These are phyloP conservation scores for Martes martes DNA, from an alignment of 2,113 vertebrate genomes.

Conservation along the genomic window DNA sequence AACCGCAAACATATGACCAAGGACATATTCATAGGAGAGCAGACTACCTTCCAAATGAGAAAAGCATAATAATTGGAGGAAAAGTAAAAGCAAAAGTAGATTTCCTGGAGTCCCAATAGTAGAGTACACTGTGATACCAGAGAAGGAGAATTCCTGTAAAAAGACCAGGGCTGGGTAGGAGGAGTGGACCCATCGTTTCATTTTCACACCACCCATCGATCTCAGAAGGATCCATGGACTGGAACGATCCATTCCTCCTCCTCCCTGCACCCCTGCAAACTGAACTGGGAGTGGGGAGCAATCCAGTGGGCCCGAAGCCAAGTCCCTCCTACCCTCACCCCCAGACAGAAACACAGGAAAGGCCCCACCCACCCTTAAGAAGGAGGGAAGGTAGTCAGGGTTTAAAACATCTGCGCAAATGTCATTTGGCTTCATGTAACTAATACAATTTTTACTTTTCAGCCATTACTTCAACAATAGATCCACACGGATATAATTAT, in stretches of 20 bases:
- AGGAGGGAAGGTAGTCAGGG: no score
- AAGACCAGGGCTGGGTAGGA: rapidly evolving
- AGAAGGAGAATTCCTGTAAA: not conserved
- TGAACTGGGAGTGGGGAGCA: rapidly evolving
- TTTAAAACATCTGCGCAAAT: not conserved
- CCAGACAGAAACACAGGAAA: not conserved
- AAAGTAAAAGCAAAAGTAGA: no score
- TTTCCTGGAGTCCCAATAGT: rapidly evolving
- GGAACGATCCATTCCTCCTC: rapidly evolving
- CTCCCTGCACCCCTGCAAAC: rapidly evolving
- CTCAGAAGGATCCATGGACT: rapidly evolving
- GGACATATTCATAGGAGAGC: not conserved
- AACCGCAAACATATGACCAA: not conserved
- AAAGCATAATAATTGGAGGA: not conserved
- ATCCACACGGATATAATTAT: rapidly evolving
- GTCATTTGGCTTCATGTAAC: not conserved
- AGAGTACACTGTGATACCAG: not conserved
- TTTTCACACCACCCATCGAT: rapidly evolving
- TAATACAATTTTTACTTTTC: not conserved
- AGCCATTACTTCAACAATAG: not conserved
- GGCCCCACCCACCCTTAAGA: rapidly evolving
- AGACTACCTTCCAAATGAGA: not conserved
- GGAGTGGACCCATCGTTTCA: rapidly evolving
- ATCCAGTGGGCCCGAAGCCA: rapidly evolving
- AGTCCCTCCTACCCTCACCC: no score